phyloP scores from a whole-genome alignment of 2,113 vertebrate species.

The Tragelaphus strepsiceros region DNA sequence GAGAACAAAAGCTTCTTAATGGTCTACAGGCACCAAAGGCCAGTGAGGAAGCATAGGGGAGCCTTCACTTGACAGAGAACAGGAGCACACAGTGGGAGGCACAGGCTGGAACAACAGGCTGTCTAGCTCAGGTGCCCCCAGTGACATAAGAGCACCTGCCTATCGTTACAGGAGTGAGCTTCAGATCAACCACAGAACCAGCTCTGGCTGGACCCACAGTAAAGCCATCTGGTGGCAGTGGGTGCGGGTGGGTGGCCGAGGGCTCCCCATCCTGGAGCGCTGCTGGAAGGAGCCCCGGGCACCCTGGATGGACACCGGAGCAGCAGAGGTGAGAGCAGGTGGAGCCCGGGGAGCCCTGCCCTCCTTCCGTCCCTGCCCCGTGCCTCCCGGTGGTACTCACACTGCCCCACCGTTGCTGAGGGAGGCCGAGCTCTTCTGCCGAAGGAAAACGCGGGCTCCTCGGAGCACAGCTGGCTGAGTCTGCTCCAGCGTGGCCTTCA shows the following conservation, averaged over 20 bases:
- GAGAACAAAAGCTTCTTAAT: not conserved
- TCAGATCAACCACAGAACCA: accelerated
- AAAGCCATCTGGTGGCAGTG: too few species aligned
- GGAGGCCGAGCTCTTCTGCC: slow-evolving; percentile 85
- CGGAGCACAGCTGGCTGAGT: slow-evolving; percentile 77
- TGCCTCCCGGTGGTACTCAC: slow-evolving; percentile 81
- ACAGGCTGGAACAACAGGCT: accelerated
- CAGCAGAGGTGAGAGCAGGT: not conserved
- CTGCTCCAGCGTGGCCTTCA: slow-evolving; percentile 84
- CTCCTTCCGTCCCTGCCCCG: accelerated
- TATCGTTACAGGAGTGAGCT: accelerated
- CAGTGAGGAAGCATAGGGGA: not conserved
- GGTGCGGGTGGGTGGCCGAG: accelerated
- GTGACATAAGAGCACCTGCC: accelerated
- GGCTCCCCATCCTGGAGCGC: not conserved
- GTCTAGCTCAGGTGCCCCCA: accelerated
- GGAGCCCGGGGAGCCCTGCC: accelerated
- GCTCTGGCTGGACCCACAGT: accelerated
- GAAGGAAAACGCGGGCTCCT: slow-evolving; percentile 83
- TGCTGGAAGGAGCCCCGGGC: accelerated
- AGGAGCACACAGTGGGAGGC: accelerated
- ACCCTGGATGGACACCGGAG: not conserved
- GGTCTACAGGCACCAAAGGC: not conserved
- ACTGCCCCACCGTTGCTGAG: slow-evolving; percentile 91
- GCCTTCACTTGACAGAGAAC: accelerated